Evolutionary conservation across 2,888 invertebrate genomes (phyloP).

Genomic region (Sphecodes monilicornis): DNA sequence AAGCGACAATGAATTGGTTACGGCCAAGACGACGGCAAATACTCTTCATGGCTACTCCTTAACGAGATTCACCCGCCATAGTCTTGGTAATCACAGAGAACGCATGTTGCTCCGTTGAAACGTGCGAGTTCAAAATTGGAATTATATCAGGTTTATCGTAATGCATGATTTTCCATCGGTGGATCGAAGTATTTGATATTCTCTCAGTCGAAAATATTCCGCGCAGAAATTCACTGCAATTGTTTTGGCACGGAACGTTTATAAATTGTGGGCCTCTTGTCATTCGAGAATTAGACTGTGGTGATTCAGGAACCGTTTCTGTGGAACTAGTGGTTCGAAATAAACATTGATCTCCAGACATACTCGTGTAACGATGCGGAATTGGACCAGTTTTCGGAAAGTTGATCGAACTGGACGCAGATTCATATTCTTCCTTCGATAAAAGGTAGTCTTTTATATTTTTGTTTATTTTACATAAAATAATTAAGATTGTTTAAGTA

Average conservation of each 20-base stretch:
- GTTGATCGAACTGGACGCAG: neutral
- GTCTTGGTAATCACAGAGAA: slow-evolving; percentile 1
- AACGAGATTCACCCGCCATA: slow-evolving; percentile 26
- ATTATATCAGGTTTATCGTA: neutral
- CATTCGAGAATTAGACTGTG: slow-evolving; percentile 14
- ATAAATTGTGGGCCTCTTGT: slow-evolving; percentile 17
- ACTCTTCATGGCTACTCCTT: slow-evolving; percentile 43
- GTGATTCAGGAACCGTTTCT: slow-evolving; percentile 29
- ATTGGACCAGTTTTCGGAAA: slow-evolving; percentile 7
- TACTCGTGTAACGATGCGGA: slow-evolving; percentile 14
- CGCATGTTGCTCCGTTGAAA: neutral
- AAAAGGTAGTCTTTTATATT: slow-evolving; percentile 2
- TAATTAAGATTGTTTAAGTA: neutral
- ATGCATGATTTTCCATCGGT: neutral
- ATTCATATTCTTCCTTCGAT: neutral
- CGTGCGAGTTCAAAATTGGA: neutral
- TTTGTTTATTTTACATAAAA: neutral
- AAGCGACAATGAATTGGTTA: slow-evolving; percentile 67
- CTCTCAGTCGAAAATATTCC: neutral
- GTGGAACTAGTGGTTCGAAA: slow-evolving; percentile 32
- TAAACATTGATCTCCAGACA: slow-evolving; percentile 26
- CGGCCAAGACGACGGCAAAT: slow-evolving; percentile 52
- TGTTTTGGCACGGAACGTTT: slow-evolving; percentile 18
- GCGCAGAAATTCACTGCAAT: neutral
- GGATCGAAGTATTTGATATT: neutral